These are phyloP conservation scores for Physella acuta DNA, from an alignment of 1,140 invertebrate genomes.

Conservation along the genomic window DNA sequence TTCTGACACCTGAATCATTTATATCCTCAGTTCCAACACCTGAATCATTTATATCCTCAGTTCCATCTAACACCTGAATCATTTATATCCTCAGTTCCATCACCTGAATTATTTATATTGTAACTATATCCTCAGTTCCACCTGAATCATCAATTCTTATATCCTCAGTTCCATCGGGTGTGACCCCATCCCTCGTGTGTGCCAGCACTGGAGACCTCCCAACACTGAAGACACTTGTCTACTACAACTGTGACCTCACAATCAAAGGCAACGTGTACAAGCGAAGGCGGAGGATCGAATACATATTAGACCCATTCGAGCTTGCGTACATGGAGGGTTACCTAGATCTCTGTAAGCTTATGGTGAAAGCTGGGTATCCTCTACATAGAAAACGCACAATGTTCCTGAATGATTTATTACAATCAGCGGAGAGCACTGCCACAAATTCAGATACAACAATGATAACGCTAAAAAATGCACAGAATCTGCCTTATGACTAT, in stretches of 20 bases:
- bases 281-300: slow-evolving; percentile 22
- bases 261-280: slow-evolving; percentile 24
- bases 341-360: slow-evolving; percentile 10
- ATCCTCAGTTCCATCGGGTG: slow-evolving; percentile 18
- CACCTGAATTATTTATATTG: too few relatives aligned
- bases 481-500: not conserved
- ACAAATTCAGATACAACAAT: not conserved
- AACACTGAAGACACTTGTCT: slow-evolving; percentile 20
- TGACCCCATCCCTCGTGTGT: slow-evolving; percentile 16
- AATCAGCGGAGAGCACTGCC: not conserved
- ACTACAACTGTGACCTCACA: slow-evolving; percentile 28
- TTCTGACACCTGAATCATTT: too few relatives aligned
- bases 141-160: not conserved
- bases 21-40: too few relatives aligned
- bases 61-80: too few relatives aligned
- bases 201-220: slow-evolving; percentile 15
- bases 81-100: too few relatives aligned
- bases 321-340: slow-evolving; percentile 28
- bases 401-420: not conserved
- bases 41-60: too few relatives aligned
- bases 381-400: not conserved
- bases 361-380: slow-evolving; percentile 10
- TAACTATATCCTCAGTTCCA: too few relatives aligned
- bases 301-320: slow-evolving; percentile 31
- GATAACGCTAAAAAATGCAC: not conserved